These are phyloP conservation scores for Dicycla oo DNA, from an alignment of 2,888 invertebrate genomes.

Conservation along the genomic window DNA sequence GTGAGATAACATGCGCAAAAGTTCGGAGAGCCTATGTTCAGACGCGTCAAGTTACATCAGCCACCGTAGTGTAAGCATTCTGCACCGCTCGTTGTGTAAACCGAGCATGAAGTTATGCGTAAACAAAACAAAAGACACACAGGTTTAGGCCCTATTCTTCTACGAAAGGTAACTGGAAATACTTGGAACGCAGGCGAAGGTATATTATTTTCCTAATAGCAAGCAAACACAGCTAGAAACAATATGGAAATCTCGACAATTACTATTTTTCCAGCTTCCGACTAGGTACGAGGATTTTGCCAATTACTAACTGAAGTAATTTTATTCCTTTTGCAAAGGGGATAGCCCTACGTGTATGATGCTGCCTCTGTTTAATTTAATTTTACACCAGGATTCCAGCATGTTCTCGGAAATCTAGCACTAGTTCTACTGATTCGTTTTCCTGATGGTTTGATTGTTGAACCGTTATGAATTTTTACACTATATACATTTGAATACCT, in stretches of 20 bases:
- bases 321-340: neutral
- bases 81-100: constrained; percentile 21
- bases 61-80: constrained; percentile 1
- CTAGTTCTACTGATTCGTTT: neutral
- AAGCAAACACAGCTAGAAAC: neutral
- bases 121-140: constrained; percentile 33
- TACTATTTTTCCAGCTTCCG: neutral
- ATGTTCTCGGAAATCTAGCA: neutral
- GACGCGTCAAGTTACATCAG: no score
- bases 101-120: constrained; percentile 18
- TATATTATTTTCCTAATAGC: neutral
- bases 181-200: neutral
- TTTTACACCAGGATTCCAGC: neutral
- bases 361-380: neutral
- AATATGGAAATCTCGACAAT: neutral
- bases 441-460: neutral
- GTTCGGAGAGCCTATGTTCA: no score
- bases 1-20: no score
- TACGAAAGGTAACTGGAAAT: constrained; percentile 27
- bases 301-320: no score
- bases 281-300: no score
- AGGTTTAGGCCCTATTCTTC: constrained; percentile 12
- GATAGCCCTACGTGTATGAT: neutral
- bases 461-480: no score
- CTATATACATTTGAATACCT: neutral